Conservation (phyloP, 2,888 invertebrate species). For the Arenicola marina region DNA sequence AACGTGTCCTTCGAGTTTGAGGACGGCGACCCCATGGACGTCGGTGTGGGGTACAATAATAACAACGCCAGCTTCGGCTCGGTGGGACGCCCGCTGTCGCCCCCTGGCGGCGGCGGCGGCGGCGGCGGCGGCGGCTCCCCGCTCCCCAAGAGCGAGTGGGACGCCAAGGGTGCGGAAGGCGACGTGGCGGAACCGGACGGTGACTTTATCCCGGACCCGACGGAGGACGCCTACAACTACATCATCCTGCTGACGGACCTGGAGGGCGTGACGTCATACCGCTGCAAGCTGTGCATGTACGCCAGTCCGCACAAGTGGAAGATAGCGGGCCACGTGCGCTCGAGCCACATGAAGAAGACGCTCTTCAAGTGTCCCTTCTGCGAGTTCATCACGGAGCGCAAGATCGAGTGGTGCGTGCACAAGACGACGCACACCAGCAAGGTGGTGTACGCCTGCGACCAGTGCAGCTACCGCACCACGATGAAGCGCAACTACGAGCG, state of each 20-base stretch:
- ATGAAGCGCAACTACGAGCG: slow-evolving; percentile 90
- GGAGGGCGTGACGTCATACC: slow-evolving; percentile 42
- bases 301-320: slow-evolving; percentile 71
- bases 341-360: slow-evolving; percentile 77
- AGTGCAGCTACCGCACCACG: slow-evolving; percentile 91
- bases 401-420: slow-evolving; percentile 73
- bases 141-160: too few relatives aligned
- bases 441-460: slow-evolving; percentile 75
- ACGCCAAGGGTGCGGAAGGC: background rate
- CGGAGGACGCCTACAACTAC: slow-evolving; percentile 6
- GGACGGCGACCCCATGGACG: background rate
- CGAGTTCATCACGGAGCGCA: slow-evolving; percentile 81
- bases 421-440: slow-evolving; percentile 62
- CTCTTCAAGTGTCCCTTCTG: slow-evolving; percentile 68
- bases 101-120: background rate
- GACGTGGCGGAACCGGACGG: background rate
- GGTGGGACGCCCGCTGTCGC: background rate
- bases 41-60: background rate
- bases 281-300: slow-evolving; percentile 75
- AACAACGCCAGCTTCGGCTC: background rate
- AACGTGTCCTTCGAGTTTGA: background rate
- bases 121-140: background rate
- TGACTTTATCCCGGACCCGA: slow-evolving; percentile 2
- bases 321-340: slow-evolving; percentile 73
- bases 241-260: slow-evolving; percentile 2